Base-by-base conservation (phyloP, 2,888 invertebrate species). In the Aspidapion aeneum region DNA sequence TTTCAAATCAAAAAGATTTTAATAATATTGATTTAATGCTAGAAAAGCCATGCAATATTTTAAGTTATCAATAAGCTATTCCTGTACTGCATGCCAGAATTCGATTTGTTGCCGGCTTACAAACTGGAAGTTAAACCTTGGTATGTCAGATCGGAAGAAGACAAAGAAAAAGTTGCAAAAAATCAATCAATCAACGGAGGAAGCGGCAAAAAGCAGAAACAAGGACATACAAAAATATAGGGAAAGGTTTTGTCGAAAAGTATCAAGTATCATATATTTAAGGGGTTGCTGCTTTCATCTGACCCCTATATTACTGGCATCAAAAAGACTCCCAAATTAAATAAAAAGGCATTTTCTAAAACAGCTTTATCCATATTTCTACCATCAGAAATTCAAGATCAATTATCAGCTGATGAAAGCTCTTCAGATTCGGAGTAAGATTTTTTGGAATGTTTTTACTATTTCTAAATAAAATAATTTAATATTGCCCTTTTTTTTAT, bases 201-300 rank as follows among this genome's bases (percentile, higher is more conserved):
- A 51, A 58, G 59, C 59, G 18, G 59, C 49, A 52, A 35, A 49
- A 58, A 51, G n/a, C n/a, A n/a, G n/a, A n/a, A n/a, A n/a, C n/a
- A n/a, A n/a, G n/a, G n/a, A 56, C 56, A 5, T 56, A 17, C 17
- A 56, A 19, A 56, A 19, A 3, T 56, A 18, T 19, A 3, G 20
- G 20, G 58, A 52, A 58, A 58, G 58, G 58, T 49, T 58, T 49
- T 58, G 48, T 52, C 50, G 58, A 58, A 49, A 58, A 49, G 58
- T 58, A n/a, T 58, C 58, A 22, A 5, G 49, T 49, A 58, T 48
- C 49, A 58, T 58, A 58, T 55, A 18, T 58, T 50, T 55, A 58
- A 58, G 51, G 19, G 59, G 59, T 51, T 50, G 59, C 51, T 58
- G 51, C 59, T 58, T 58, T 58, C 59, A n/a, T 51, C 59, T 58